phyloP scores from a whole-genome alignment of 2,113 vertebrate genomes.

The Oreocharis arfaki region DNA sequence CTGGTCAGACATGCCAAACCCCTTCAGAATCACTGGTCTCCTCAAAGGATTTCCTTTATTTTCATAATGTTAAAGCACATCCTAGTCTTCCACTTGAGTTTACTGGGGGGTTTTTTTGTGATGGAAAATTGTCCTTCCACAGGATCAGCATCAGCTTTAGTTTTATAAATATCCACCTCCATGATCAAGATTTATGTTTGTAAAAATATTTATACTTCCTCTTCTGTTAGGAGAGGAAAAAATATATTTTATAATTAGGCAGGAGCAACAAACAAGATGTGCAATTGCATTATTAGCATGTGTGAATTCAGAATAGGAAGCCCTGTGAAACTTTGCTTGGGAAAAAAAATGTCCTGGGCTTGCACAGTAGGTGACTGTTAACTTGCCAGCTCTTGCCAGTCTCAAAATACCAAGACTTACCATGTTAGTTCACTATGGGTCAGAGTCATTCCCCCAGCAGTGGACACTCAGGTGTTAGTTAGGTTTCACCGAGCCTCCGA shows the following conservation, averaged over 20 bases:
- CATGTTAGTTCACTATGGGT: background rate
- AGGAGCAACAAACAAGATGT: background rate
- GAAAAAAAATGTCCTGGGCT: slow-evolving; percentile 14
- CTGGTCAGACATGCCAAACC: background rate
- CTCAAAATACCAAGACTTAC: background rate
- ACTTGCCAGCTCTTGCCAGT: slow-evolving; percentile 25
- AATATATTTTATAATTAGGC: slow-evolving; percentile 33
- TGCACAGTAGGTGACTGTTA: slow-evolving; percentile 43
- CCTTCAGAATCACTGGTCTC: background rate
- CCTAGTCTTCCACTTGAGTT: background rate
- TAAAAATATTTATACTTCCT: slow-evolving; percentile 11
- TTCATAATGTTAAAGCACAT: background rate
- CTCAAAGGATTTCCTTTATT: background rate
- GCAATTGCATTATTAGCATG: slow-evolving; percentile 23
- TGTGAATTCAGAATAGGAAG: slow-evolving; percentile 48
- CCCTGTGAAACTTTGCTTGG: background rate
- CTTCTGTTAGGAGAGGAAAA: background rate
- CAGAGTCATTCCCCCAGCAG: background rate
- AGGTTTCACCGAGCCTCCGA: background rate
- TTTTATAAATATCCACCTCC: background rate
- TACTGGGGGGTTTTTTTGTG: background rate
- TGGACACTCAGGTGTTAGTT: background rate
- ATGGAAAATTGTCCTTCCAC: background rate
- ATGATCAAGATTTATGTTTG: background rate
- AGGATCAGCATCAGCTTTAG: background rate